phyloP scores from a whole-genome alignment of 2,113 vertebrate genomes.

The Grallaria varia region DNA sequence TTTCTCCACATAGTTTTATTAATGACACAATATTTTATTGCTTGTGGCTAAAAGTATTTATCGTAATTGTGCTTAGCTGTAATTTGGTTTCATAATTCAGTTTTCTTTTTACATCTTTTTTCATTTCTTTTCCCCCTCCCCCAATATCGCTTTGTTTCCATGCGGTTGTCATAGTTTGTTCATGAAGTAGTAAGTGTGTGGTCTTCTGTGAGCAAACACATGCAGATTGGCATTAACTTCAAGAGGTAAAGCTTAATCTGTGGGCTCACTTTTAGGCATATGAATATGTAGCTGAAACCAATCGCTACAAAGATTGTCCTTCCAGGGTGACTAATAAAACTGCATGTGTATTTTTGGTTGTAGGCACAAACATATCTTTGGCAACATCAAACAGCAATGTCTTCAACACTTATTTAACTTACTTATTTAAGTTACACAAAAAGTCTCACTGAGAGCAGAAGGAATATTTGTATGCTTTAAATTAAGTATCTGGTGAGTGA shows the following conservation, averaged over 20 bases:
- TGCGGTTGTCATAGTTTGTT: neutral
- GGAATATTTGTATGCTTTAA: neutral
- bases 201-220: neutral
- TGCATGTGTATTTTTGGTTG: neutral
- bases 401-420: slow-evolving; percentile 27
- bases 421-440: slow-evolving; percentile 13
- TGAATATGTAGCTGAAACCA: neutral
- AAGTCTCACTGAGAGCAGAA: neutral
- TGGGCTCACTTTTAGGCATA: neutral
- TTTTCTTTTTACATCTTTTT: neutral
- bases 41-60: slow-evolving; percentile 52
- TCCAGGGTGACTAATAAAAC: neutral
- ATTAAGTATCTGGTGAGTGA: neutral
- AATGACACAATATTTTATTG: slow-evolving; percentile 64
- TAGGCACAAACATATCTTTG: neutral
- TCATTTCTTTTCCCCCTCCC: neutral
- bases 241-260: neutral
- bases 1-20: slow-evolving; percentile 65
- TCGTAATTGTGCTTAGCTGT: slow-evolving; percentile 36
- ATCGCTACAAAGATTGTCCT: neutral
- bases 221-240: neutral
- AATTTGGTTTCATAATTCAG: slow-evolving; percentile 54
- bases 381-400: neutral
- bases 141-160: neutral
- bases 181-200: neutral